phyloP scores from a whole-genome alignment of 2,888 invertebrate species.

The Dryobota labecula region DNA sequence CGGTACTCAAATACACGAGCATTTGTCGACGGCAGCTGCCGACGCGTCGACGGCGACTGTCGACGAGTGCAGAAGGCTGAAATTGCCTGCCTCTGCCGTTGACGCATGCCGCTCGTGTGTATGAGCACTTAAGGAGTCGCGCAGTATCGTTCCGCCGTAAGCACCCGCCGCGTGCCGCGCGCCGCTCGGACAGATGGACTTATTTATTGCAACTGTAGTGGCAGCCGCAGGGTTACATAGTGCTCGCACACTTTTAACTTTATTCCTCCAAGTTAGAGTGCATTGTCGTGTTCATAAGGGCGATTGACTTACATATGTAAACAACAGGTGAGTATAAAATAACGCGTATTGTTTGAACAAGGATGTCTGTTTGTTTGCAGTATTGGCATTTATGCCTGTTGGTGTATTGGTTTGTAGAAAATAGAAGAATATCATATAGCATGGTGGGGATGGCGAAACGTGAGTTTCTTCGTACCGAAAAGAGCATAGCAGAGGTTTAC shows the following conservation, averaged over 20 bases:
- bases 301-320: constrained; percentile 44
- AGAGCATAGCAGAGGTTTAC: background rate
- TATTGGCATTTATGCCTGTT: constrained; percentile 27
- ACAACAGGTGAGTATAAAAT: constrained; percentile 59
- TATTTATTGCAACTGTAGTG: constrained; percentile 66
- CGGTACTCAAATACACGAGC: no score
- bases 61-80: no score
- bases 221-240: constrained; percentile 19
- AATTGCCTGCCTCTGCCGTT: no score
- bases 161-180: constrained; percentile 5
- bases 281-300: background rate
- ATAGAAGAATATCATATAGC: background rate
- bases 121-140: constrained; percentile 62
- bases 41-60: no score
- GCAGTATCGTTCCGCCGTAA: constrained; percentile 16
- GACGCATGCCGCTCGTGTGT: no score
- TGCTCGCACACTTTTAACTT: constrained; percentile 13
- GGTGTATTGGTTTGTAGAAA: constrained; percentile 16
- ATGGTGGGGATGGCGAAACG: background rate
- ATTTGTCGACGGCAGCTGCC: no score
- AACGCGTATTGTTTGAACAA: constrained; percentile 58
- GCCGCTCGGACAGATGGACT: constrained; percentile 56
- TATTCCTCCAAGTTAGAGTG: constrained; percentile 16
- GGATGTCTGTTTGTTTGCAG: constrained; percentile 41
- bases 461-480: background rate